Conservation (phyloP, 2,888 invertebrate genomes). For the Scrobipalpa costella region DNA sequence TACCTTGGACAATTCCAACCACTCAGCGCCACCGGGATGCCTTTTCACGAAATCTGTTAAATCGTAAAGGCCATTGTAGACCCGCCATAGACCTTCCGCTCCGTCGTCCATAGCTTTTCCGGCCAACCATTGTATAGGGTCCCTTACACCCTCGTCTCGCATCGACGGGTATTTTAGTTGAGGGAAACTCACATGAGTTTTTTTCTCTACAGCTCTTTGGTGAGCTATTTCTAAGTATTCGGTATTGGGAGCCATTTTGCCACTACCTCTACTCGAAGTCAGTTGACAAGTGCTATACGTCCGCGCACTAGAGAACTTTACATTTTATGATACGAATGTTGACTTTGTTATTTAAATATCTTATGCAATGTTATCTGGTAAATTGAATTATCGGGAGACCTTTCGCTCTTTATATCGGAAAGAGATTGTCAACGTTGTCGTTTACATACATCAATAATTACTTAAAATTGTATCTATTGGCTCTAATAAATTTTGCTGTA, state of each 20-base stretch:
- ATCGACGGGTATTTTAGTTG: slow-evolving; percentile 75
- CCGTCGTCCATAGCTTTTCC: slow-evolving; percentile 85
- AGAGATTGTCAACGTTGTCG: neutral
- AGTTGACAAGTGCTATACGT: slow-evolving; percentile 3
- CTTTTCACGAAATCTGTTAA: slow-evolving; percentile 87
- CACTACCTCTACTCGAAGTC: slow-evolving; percentile 7
- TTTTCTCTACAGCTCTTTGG: slow-evolving; percentile 52
- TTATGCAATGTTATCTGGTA: neutral
- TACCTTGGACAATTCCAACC: slow-evolving; percentile 86
- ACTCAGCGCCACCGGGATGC: slow-evolving; percentile 93
- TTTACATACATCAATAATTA: too few relatives aligned
- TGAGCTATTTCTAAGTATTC: slow-evolving; percentile 46
- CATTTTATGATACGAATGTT: slow-evolving; percentile 1
- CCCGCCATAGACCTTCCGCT: slow-evolving; percentile 89
- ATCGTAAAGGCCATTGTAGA: slow-evolving; percentile 90
- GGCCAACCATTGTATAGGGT: slow-evolving; percentile 81
- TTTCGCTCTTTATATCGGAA: slow-evolving; percentile 23
- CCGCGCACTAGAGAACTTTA: neutral
- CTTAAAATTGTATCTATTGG: too few relatives aligned
- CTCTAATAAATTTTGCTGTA: too few relatives aligned
- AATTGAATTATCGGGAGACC: slow-evolving; percentile 21
- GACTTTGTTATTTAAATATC: slow-evolving; percentile 3
- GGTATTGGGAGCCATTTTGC: slow-evolving; percentile 45
- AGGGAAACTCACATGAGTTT: slow-evolving; percentile 68
- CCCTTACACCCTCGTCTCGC: slow-evolving; percentile 60